These are phyloP conservation scores for Peromyscus californicus DNA, from an alignment of 2,113 vertebrate genomes.

Conservation along the genomic window DNA sequence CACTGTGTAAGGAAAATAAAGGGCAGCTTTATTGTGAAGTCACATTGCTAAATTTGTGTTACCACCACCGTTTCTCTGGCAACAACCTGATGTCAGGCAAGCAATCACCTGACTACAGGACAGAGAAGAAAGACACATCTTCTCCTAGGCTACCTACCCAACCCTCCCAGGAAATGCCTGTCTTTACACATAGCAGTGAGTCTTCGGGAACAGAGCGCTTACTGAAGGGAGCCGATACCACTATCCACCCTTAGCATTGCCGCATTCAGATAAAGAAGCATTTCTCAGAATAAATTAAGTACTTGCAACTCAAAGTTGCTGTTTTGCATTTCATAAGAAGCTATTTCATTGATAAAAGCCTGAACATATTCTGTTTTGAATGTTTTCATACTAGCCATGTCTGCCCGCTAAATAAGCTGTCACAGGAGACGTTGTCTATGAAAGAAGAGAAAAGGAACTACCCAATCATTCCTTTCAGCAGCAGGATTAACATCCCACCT, in stretches of 20 bases:
- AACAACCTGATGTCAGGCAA: constrained; percentile 56
- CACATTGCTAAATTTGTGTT: constrained; percentile 38
- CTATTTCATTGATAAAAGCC: not conserved
- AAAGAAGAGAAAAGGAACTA: not conserved
- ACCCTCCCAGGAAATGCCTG: not conserved
- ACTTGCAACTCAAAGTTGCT: not conserved
- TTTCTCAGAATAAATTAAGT: constrained; percentile 43
- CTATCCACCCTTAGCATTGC: not conserved
- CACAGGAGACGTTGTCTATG: not conserved
- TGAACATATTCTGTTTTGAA: not conserved
- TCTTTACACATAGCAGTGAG: not conserved
- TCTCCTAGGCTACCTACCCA: not conserved
- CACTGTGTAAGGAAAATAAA: constrained; percentile 55
- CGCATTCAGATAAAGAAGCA: not conserved
- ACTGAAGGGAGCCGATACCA: not conserved
- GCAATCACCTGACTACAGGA: not conserved
- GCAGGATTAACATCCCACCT: not conserved
- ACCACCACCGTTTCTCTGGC: constrained; percentile 50
- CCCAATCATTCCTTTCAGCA: not conserved
- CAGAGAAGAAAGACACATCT: not conserved
- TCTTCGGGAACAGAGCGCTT: not conserved
- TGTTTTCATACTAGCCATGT: not conserved
- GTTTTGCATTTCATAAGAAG: not conserved
- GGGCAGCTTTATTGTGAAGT: constrained; percentile 32
- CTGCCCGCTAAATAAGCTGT: not conserved